Evolutionary conservation across 1,140 invertebrate genomes (phyloP).

Genomic region (Solenopsis invicta): DNA sequence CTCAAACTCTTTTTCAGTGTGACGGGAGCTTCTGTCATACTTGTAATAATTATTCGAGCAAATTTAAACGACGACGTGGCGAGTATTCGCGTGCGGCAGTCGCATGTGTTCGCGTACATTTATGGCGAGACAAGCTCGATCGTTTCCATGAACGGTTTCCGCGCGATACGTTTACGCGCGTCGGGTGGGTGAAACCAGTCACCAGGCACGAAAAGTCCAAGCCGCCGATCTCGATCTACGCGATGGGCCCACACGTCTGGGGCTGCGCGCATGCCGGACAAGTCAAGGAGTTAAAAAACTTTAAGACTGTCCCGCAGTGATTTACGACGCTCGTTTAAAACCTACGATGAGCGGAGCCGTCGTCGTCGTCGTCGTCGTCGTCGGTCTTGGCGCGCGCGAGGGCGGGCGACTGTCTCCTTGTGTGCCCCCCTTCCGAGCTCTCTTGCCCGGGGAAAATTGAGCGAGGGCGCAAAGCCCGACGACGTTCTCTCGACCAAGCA

Average conservation of each 20-base stretch:
- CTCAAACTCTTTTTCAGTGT: too few relatives aligned
- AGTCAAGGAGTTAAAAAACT: conserved; percentile 62
- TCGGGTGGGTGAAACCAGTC: conserved; percentile 64
- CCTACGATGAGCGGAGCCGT: conserved; percentile 56
- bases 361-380: conserved; percentile 29
- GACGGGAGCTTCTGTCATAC: background rate
- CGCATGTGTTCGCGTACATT: conserved; percentile 50
- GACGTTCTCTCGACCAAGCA: conserved; percentile 9
- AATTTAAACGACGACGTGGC: background rate
- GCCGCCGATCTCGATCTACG: conserved; percentile 63
- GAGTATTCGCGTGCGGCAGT: background rate
- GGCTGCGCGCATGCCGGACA: conserved; percentile 19
- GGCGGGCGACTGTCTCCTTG: conserved; percentile 25
- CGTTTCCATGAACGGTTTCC: conserved; percentile 51
- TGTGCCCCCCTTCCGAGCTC: conserved; percentile 1
- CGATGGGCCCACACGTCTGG: conserved; percentile 60
- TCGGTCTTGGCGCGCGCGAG: conserved; percentile 33
- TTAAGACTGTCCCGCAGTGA: conserved; percentile 64
- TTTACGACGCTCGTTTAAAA: conserved; percentile 69
- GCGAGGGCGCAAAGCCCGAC: conserved; percentile 16
- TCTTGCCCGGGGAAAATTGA: conserved; percentile 30
- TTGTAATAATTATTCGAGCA: background rate
- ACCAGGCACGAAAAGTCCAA: conserved; percentile 65
- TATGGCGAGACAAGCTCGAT: conserved; percentile 64
- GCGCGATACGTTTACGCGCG: conserved; percentile 36